These are phyloP conservation scores for Melinaea menophilus DNA, from an alignment of 2,888 invertebrate genomes.

Conservation along the genomic window DNA sequence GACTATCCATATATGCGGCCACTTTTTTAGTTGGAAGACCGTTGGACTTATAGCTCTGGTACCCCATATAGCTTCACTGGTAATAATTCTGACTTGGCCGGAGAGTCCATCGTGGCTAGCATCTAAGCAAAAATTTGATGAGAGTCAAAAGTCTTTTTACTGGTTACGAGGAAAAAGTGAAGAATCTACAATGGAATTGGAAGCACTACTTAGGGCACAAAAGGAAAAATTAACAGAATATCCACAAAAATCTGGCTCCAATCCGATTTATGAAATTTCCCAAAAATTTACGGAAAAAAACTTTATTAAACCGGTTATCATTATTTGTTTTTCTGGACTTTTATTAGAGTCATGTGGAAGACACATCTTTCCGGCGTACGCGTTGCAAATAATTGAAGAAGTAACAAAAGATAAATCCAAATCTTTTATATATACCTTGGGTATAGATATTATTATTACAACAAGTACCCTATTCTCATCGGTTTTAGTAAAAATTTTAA, in stretches of 20 bases:
- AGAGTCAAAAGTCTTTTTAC: conserved; percentile 69
- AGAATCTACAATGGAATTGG: conserved; percentile 39
- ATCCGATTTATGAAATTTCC: conserved; percentile 33
- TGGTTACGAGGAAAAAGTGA: conserved; percentile 66
- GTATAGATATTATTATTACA: conserved; percentile 50
- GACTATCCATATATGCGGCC: conserved; percentile 43
- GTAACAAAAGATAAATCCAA: conserved; percentile 44
- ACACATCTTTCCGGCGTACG: conserved; percentile 54
- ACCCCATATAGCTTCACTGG: conserved; percentile 41
- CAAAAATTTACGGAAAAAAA: conserved; percentile 48
- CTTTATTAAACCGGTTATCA: conserved; percentile 50
- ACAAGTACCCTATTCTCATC: conserved; percentile 46
- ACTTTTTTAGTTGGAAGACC: conserved; percentile 46
- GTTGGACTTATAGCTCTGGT: conserved; percentile 42
- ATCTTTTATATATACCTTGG: conserved; percentile 48
- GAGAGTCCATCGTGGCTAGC: conserved; percentile 81
- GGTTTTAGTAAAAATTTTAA: conserved; percentile 48
- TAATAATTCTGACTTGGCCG: conserved; percentile 64
- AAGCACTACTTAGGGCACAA: conserved; percentile 46
- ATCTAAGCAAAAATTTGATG: conserved; percentile 62
- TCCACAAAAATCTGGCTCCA: conserved; percentile 20
- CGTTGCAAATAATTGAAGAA: conserved; percentile 50
- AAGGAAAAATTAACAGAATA: conserved; percentile 32
- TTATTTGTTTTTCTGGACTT: conserved; percentile 41
- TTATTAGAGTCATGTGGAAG: conserved; percentile 52